Conservation (phyloP, 1,140 invertebrate genomes). For the Heliconius hewitsoni region DNA sequence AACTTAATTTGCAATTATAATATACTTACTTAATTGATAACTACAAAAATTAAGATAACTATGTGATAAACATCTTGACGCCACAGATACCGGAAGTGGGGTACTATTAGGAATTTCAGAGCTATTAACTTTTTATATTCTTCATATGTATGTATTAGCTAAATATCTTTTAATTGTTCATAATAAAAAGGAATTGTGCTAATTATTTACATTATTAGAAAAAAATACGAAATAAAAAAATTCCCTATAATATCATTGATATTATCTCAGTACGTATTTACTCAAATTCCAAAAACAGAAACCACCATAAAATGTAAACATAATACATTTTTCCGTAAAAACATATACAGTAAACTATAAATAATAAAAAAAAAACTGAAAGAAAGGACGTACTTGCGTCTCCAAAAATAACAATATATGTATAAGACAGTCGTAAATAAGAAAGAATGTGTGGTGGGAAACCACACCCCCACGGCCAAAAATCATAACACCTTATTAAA, state of each 20-base stretch:
- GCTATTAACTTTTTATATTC: not conserved
- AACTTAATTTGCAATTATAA: slow-evolving; percentile 13
- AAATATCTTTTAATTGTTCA: not conserved
- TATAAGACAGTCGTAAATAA: slow-evolving; percentile 1
- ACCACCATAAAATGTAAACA: not conserved
- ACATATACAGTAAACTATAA: slow-evolving; percentile 1
- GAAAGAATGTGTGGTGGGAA: slow-evolving; percentile 12
- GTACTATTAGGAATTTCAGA: not conserved
- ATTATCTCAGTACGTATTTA: not conserved
- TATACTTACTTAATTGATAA: not conserved
- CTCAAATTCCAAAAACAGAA: not conserved
- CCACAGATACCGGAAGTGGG: not conserved
- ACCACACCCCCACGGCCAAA: slow-evolving; percentile 8
- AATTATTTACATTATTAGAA: not conserved
- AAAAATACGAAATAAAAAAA: too few species aligned
- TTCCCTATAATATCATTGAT: too few species aligned
- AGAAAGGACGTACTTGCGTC: not conserved
- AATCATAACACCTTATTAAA: slow-evolving; percentile 41
- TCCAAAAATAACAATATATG: not conserved
- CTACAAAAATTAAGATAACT: not conserved
- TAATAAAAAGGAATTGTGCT: not conserved
- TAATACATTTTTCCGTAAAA: not conserved
- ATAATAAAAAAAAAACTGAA: slow-evolving; percentile 13
- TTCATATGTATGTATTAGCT: not conserved
- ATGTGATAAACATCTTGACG: not conserved